Conservation (phyloP, 2,797 vertebrate species). For the Propithecus perrieri region DNA sequence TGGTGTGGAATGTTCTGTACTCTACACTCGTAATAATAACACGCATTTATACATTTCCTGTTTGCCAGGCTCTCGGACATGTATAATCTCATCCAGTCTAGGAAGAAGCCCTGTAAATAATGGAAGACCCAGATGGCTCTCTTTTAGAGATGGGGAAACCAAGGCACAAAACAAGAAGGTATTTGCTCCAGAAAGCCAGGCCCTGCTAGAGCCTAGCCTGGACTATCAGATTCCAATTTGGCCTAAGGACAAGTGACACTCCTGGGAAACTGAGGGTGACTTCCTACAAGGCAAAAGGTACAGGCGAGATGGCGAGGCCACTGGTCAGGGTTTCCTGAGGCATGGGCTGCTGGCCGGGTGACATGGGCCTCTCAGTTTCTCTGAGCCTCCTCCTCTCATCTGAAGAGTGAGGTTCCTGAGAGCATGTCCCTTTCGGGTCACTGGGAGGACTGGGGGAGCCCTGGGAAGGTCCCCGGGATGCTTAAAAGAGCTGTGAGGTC, state of each 20-base stretch:
- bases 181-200: not conserved
- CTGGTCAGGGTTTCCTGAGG: not conserved
- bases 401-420: not conserved
- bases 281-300: not conserved
- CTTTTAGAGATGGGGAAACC: not conserved
- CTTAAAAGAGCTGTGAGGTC: not conserved
- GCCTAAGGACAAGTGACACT: not conserved
- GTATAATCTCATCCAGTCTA: not conserved
- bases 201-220: not conserved
- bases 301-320: fast-evolving
- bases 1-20: not conserved
- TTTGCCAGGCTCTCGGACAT: not conserved
- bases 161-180: not conserved
- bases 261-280: not conserved
- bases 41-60: not conserved
- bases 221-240: not conserved
- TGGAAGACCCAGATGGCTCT: not conserved
- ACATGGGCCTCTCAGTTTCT: not conserved
- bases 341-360: not conserved
- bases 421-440: not conserved
- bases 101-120: not conserved
- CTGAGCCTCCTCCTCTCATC: not conserved
- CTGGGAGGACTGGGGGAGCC: not conserved
- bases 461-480: not conserved
- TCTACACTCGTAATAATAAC: not conserved